Evolutionary conservation across 2,113 vertebrate species (phyloP).

Genomic region (Chiloscyllium plagiosum): DNA sequence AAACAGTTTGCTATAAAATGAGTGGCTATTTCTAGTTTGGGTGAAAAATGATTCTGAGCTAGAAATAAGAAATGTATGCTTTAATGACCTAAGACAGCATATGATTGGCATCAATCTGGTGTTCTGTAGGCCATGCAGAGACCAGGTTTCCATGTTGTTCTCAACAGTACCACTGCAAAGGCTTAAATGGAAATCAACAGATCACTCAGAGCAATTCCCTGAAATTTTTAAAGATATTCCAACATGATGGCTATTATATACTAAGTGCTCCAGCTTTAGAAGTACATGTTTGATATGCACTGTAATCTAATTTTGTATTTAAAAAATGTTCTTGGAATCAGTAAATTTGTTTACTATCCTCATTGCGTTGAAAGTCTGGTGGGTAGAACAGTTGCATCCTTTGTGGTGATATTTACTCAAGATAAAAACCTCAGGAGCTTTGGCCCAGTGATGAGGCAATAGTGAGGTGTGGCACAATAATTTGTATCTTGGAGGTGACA

Average conservation of each 20-base stretch:
- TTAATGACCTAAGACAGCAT: background rate
- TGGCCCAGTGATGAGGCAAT: background rate
- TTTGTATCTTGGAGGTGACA: background rate
- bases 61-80: background rate
- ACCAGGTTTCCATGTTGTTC: background rate
- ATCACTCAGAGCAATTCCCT: background rate
- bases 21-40: background rate
- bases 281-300: background rate
- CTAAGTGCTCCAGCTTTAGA: background rate
- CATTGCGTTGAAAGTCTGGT: background rate
- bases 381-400: background rate
- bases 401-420: background rate
- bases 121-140: background rate
- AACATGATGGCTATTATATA: background rate
- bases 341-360: no score
- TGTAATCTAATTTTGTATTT: background rate
- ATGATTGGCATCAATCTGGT: background rate
- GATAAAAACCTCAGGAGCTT: background rate
- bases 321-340: background rate
- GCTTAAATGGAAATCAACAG: background rate
- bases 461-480: background rate
- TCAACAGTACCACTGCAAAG: background rate
- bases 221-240: background rate
- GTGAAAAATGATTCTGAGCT: background rate
- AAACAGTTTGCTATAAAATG: background rate